A percentile compares a stretch with the other conserved stretches of the same genome.
phyloP scores from a whole-genome alignment of 2,888 invertebrate species.

The Tenthredo mesomela region DNA sequence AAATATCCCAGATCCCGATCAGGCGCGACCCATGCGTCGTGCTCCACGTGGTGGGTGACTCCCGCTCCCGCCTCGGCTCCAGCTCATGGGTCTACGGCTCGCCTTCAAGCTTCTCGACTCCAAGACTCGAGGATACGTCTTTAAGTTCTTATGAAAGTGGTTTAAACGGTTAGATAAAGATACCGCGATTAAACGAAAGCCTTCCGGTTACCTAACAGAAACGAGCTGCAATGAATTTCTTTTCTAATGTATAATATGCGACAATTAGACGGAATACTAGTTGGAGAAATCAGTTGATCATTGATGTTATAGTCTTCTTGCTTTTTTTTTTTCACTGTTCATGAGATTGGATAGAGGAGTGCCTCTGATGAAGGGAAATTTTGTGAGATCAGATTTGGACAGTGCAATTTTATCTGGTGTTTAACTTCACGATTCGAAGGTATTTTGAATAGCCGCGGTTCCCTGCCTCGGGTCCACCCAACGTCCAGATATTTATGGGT shows the following conservation, averaged over 20 bases:
- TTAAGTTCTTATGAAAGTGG: neutral
- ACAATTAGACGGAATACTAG: neutral
- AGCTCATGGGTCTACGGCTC: neutral
- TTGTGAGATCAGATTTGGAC: slow-evolving; percentile 1
- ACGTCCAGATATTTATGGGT: slow-evolving; percentile 76
- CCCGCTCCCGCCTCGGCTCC: slow-evolving; percentile 34
- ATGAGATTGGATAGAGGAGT: neutral
- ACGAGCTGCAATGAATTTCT: neutral
- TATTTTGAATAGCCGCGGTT: slow-evolving; percentile 45
- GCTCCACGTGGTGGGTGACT: slow-evolving; percentile 54
- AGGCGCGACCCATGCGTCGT: slow-evolving; percentile 60
- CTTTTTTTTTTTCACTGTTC: neutral
- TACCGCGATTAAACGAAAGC: slow-evolving; percentile 16
- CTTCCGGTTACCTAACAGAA: slow-evolving; percentile 14
- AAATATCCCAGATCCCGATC: slow-evolving; percentile 71
- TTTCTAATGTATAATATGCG: neutral
- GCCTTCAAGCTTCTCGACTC: slow-evolving; percentile 29
- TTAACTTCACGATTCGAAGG: slow-evolving; percentile 30
- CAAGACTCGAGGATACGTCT: slow-evolving; percentile 7
- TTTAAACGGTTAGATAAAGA: slow-evolving; percentile 30
- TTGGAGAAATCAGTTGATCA: neutral
- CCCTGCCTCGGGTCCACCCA: slow-evolving; percentile 39
- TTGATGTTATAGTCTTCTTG: neutral
- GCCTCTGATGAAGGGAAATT: neutral
- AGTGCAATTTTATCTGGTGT: slow-evolving; percentile 7